Evolutionary conservation across 2,888 invertebrate genomes (phyloP).

Genomic region (Cantharis lateralis): DNA sequence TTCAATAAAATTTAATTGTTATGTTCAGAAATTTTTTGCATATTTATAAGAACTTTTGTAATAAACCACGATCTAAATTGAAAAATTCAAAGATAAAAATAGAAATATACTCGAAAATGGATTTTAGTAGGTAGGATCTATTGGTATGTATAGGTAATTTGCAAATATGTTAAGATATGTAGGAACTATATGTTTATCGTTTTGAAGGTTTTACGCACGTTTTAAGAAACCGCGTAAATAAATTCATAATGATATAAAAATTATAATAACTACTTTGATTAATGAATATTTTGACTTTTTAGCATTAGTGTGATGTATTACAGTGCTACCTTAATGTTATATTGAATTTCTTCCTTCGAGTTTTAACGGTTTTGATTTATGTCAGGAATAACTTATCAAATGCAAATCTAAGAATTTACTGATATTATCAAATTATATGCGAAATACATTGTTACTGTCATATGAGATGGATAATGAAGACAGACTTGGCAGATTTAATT

Average conservation of each 20-base stretch:
- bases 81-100: no score
- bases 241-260: neutral
- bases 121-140: no score
- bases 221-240: neutral
- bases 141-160: neutral
- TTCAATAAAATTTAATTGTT: no score
- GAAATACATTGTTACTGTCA: constrained; percentile 40
- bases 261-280: neutral
- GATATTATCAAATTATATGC: constrained; percentile 42
- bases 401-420: constrained; percentile 39
- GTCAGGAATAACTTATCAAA: neutral
- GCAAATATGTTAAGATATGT: no score
- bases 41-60: no score
- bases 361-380: neutral
- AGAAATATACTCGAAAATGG: no score
- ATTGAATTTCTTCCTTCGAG: neutral
- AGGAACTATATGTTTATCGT: no score
- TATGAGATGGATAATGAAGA: constrained; percentile 40
- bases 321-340: neutral
- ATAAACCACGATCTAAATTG: no score
- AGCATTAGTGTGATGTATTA: neutral
- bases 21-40: no score
- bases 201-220: neutral
- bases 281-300: neutral
- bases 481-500: constrained; percentile 41